These are phyloP conservation scores for Pomacea maculata DNA, from an alignment of 1,140 invertebrate species.

Conservation along the genomic window DNA sequence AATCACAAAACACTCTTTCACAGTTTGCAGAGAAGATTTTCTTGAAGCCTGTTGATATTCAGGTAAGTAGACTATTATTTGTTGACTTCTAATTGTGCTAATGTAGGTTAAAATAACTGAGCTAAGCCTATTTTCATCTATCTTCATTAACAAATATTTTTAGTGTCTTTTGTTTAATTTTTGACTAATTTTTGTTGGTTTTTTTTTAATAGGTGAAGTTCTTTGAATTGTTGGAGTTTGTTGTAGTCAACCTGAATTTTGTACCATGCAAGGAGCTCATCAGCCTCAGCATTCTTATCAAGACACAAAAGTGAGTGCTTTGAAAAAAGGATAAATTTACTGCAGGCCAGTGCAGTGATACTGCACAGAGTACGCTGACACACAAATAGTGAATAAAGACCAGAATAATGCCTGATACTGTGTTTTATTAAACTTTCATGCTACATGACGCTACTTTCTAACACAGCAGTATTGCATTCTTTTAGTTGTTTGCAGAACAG, in stretches of 20 bases:
- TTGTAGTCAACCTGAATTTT: slow-evolving; percentile 97
- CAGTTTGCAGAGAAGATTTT: slow-evolving; percentile 97
- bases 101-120: not conserved
- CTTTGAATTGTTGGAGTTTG: slow-evolving; percentile 94
- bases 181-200: slow-evolving; percentile 17
- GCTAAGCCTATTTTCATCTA: not conserved
- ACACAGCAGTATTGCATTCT: too few relatives aligned
- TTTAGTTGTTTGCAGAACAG: slow-evolving; percentile 73
- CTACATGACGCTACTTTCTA: too few relatives aligned
- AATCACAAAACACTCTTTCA: slow-evolving; percentile 93
- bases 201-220: slow-evolving; percentile 80
- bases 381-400: too few relatives aligned
- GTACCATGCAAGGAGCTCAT: slow-evolving; percentile 99
- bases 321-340: not conserved
- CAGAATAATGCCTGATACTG: not conserved
- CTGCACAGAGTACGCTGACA: not conserved
- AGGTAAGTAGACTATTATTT: slow-evolving; percentile 67
- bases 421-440: not conserved
- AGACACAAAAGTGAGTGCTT: slow-evolving; percentile 72
- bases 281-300: slow-evolving; percentile 90
- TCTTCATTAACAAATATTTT: not conserved
- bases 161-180: not conserved
- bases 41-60: slow-evolving; percentile 87
- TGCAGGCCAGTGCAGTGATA: not conserved
- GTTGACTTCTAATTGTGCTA: not conserved